Evolutionary conservation across 1,140 invertebrate species (phyloP).

Genomic region (Harpegnathos saltator): DNA sequence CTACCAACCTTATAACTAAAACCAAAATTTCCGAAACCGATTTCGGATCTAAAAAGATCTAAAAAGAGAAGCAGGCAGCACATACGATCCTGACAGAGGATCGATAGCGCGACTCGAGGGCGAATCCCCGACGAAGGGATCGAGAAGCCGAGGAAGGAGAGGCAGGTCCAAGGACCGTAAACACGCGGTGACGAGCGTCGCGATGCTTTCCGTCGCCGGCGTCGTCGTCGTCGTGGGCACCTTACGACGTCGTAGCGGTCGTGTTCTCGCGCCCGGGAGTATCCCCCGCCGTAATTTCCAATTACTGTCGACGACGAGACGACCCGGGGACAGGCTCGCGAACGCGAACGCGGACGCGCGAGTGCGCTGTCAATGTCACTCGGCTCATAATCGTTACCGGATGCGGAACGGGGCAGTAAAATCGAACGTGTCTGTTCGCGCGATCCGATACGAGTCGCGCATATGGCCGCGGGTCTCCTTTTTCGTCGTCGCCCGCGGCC

Average conservation of each 20-base stretch:
- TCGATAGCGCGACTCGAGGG: background rate
- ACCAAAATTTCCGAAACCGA: too few species aligned
- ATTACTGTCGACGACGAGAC: constrained; percentile 60
- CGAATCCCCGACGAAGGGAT: background rate
- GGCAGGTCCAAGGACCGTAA: constrained; percentile 32
- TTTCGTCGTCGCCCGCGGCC: background rate
- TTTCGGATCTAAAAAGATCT: too few species aligned
- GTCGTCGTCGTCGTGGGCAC: constrained; percentile 1
- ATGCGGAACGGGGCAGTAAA: constrained; percentile 62
- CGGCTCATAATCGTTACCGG: constrained; percentile 53
- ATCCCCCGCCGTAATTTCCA: constrained; percentile 66
- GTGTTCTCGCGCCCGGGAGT: background rate
- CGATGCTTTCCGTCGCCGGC: background rate
- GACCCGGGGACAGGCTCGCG: constrained; percentile 1
- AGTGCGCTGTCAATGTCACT: constrained; percentile 32
- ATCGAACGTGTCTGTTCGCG: constrained; percentile 59
- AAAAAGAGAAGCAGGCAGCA: too few species aligned
- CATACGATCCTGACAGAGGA: too few species aligned
- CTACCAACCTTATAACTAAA: too few species aligned
- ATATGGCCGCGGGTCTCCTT: constrained; percentile 13
- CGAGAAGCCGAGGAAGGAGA: constrained; percentile 2
- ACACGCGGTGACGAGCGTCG: constrained; percentile 24
- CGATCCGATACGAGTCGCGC: constrained; percentile 48
- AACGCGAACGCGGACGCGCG: background rate
- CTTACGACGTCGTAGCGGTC: constrained; percentile 28